Percentiles rank a stretch among this genome's conserved stretches.
These are phyloP conservation scores for Centrocercus urophasianus DNA, from an alignment of 2,113 vertebrate species.

Conservation along the genomic window DNA sequence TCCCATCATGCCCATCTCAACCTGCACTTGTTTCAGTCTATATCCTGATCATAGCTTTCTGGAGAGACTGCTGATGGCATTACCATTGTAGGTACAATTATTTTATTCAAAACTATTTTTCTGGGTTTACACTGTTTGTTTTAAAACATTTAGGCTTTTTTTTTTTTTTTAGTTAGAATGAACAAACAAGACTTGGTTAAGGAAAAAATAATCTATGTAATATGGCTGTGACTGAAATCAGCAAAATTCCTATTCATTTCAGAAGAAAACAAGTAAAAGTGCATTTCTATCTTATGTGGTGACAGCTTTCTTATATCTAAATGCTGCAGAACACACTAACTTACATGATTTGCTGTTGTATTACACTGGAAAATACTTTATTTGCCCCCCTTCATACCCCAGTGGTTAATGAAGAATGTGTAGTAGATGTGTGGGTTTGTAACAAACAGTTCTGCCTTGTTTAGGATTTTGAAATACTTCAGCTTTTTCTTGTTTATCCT, in stretches of 20 bases:
- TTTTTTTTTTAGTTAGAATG: background rate
- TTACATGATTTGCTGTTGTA: background rate
- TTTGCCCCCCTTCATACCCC: background rate
- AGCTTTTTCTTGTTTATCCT: background rate
- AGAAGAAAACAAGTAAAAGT: background rate
- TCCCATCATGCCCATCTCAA: background rate
- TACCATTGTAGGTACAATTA: background rate
- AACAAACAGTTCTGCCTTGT: background rate
- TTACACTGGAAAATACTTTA: background rate
- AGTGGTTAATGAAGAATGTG: background rate
- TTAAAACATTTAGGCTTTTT: background rate
- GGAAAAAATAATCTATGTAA: background rate
- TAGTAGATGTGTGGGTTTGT: background rate
- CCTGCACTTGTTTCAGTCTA: background rate
- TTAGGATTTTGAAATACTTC: background rate
- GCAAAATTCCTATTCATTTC: background rate
- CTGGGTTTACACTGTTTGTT: background rate
- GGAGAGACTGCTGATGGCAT: background rate
- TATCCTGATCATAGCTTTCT: accelerated
- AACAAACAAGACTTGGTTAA: background rate
- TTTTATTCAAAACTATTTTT: background rate
- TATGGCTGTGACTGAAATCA: background rate
- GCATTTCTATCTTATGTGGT: background rate
- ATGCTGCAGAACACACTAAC: background rate
- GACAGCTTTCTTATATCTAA: background rate